Percentiles rank a stretch among this genome's conserved stretches.
phyloP scores from a whole-genome alignment of 2,888 invertebrate species.

The Willowsia nigromaculata region DNA sequence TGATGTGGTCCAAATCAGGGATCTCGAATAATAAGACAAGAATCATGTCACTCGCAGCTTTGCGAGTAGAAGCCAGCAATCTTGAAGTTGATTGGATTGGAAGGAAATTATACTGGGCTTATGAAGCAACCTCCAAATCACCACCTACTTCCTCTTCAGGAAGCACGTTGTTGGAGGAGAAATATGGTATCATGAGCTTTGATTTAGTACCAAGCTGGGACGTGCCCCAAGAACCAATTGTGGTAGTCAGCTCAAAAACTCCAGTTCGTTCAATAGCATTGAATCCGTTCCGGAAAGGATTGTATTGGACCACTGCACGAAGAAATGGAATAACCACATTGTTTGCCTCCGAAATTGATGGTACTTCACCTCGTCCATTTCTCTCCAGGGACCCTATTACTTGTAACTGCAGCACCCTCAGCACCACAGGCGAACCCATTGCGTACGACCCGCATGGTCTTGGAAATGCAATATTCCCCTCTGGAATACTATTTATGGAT shows the following conservation, averaged over 20 bases:
- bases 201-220: slow-evolving; percentile 68
- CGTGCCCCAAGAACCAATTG: slow-evolving; percentile 64
- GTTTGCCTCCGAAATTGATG: slow-evolving; percentile 83
- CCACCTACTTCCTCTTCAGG: slow-evolving; percentile 81
- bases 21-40: slow-evolving; percentile 53
- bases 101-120: slow-evolving; percentile 89
- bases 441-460: slow-evolving; percentile 85
- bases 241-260: slow-evolving; percentile 78
- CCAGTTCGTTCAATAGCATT: slow-evolving; percentile 87
- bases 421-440: slow-evolving; percentile 85
- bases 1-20: slow-evolving; percentile 84
- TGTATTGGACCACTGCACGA: slow-evolving; percentile 89
- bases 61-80: slow-evolving; percentile 70
- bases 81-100: slow-evolving; percentile 94
- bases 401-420: slow-evolving; percentile 86
- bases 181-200: slow-evolving; percentile 73
- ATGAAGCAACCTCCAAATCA: slow-evolving; percentile 81
- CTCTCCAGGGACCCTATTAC: slow-evolving; percentile 72
- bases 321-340: slow-evolving; percentile 84
- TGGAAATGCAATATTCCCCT: slow-evolving; percentile 74
- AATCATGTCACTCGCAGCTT: slow-evolving; percentile 83
- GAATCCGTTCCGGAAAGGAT: slow-evolving; percentile 86
- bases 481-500: slow-evolving; percentile 73
- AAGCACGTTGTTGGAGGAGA: slow-evolving; percentile 83
- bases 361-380: slow-evolving; percentile 74